Conservation (phyloP, 2,888 invertebrate genomes). For the Cenopis cana region DNA sequence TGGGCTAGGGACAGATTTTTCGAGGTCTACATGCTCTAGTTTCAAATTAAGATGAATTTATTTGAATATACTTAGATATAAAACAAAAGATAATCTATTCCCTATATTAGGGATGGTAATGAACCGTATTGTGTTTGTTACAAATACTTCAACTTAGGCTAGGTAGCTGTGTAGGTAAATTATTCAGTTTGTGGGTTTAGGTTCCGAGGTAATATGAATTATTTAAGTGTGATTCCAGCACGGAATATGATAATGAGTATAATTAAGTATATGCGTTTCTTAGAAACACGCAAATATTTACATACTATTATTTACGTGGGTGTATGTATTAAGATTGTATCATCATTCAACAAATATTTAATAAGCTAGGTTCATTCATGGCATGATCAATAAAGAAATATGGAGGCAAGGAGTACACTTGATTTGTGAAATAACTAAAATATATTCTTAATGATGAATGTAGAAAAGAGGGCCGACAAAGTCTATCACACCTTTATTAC, state of each 20-base stretch:
- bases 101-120: not conserved
- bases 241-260: constrained; percentile 22
- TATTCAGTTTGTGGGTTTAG: constrained; percentile 21
- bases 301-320: not conserved
- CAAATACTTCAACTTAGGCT: too few species aligned
- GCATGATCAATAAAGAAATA: not conserved
- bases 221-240: constrained; percentile 21
- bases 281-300: constrained; percentile 11
- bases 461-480: too few species aligned
- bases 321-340: not conserved
- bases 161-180: constrained; percentile 5
- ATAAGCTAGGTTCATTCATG: not conserved
- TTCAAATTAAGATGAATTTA: not conserved
- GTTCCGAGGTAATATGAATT: constrained; percentile 28
- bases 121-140: too few species aligned
- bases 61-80: not conserved
- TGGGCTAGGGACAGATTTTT: not conserved
- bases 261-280: constrained; percentile 11
- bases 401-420: not conserved
- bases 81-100: constrained; percentile 5
- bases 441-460: too few species aligned
- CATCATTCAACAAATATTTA: not conserved
- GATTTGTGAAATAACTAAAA: not conserved
- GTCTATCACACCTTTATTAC: too few species aligned
- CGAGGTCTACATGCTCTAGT: not conserved